Evolutionary conservation across 1,140 invertebrate genomes (phyloP).

Genomic region (Heterodera schachtii): DNA sequence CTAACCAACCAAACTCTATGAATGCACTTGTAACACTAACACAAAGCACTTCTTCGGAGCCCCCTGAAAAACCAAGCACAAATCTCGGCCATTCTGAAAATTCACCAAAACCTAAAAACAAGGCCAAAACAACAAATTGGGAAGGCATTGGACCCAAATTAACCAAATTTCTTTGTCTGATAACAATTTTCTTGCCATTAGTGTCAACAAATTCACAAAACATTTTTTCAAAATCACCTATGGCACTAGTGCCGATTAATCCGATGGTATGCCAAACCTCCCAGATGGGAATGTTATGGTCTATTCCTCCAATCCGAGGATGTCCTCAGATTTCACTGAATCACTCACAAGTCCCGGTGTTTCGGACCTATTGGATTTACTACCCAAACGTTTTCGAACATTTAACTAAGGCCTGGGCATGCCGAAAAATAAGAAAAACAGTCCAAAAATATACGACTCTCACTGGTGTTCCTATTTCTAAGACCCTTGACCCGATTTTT

Average conservation of each 20-base stretch:
- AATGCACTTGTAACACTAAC: neutral
- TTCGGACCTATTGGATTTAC: neutral
- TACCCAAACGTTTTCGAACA: constrained; percentile 10
- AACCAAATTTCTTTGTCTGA: neutral
- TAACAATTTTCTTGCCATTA: neutral
- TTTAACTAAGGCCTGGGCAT: neutral
- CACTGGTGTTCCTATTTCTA: neutral
- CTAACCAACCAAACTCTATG: neutral
- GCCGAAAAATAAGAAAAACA: neutral
- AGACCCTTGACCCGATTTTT: neutral
- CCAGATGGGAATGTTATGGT: neutral
- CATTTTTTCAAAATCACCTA: neutral
- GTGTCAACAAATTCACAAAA: neutral
- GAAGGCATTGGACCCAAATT: constrained; percentile 11
- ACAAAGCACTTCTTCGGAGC: too few species aligned
- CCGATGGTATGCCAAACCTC: neutral
- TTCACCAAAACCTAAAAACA: neutral
- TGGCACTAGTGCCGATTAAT: neutral
- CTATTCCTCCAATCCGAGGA: neutral
- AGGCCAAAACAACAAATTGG: neutral
- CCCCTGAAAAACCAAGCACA: too few species aligned
- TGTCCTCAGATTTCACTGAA: neutral
- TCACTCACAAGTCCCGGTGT: neutral
- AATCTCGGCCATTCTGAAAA: neutral
- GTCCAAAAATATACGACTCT: neutral